Base-by-base conservation (phyloP, 2,888 invertebrate species). In the Drosophila mimetica region DNA sequence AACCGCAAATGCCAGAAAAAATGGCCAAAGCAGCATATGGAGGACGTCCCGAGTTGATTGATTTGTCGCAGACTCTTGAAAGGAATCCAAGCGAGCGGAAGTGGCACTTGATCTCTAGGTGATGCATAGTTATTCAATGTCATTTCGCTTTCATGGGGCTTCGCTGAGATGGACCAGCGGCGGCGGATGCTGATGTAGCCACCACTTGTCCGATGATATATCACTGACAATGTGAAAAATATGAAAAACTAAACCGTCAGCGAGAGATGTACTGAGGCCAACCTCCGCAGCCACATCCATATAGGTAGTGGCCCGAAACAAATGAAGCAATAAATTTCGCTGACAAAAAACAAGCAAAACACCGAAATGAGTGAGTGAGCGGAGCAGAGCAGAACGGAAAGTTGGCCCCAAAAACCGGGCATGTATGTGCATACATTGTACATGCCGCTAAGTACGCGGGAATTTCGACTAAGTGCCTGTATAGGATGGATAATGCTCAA, bases 281-380 rank as follows among this genome's bases (percentile, higher is more conserved):
- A 30, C 34, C 47, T n/a, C 28, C 18, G 37, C 37, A 6, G 32
- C 57, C 52, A 7, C 25, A 25, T 22, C 48, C 42, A 42, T 32
- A 36, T 14, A 42, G 70, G 34, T 61, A 61, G 65, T 61, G 70
- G 61, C 51, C 69, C 74, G 67, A 80, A 88, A 89, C 90, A 89
- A 89, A 90, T 89, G 86, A 89, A 89, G 89, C 89, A 89, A 89
- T 89, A 90, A 89, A 90, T 89, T 88, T 89, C 60, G 76, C 78
- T 89, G 88, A 89, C 89, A 83, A 89, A 88, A 86, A 90, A 90
- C 89, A 89, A 84, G 88, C 79, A 63, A 69, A 59, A 77, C 54
- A 59, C 60, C 66, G 42, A 71, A 72, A 41, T 48, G 48, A 25
- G 47, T 20, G 28, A 55, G 42, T 36, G 16, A 60, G n/a, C 44